These are phyloP conservation scores for Synodontis membranacea DNA, from an alignment of 2,113 vertebrate genomes.

Conservation along the genomic window DNA sequence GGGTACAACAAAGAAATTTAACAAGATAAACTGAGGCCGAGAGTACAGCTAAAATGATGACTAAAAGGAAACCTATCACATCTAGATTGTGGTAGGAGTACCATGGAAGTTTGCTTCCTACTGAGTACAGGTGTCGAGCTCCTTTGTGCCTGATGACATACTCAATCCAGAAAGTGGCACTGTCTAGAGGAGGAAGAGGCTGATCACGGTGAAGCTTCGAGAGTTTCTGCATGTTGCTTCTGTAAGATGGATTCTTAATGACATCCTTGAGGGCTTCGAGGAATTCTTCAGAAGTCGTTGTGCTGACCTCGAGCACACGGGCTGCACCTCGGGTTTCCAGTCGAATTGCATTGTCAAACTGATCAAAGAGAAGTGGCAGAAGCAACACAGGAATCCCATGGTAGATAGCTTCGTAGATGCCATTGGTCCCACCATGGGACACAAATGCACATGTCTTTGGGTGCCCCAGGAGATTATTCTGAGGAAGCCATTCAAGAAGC, in stretches of 20 bases:
- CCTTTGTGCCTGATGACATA: conserved; percentile 73
- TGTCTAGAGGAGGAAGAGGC: conserved; percentile 64
- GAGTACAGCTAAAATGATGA: conserved; percentile 30
- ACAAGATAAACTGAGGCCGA: conserved; percentile 50
- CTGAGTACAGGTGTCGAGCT: conserved; percentile 64
- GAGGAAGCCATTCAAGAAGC: conserved; percentile 72
- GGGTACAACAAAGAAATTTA: conserved; percentile 56
- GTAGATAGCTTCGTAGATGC: conserved; percentile 73
- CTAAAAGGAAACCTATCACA: conserved; percentile 53
- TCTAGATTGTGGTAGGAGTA: conserved; percentile 71
- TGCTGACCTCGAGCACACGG: conserved; percentile 56
- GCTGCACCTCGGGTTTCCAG: conserved; percentile 67
- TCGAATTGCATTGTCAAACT: conserved; percentile 71
- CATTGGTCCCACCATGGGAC: conserved; percentile 74
- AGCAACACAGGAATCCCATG: conserved; percentile 70
- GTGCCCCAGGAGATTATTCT: conserved; percentile 73
- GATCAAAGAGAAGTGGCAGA: conserved; percentile 73
- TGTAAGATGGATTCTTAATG: conserved; percentile 66
- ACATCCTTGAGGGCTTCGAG: conserved; percentile 65
- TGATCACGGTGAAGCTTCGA: conserved; percentile 68
- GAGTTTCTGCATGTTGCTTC: conserved; percentile 63
- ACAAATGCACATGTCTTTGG: conserved; percentile 71
- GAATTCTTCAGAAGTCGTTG: conserved; percentile 61
- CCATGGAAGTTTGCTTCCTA: conserved; percentile 66
- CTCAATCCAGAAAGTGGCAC: conserved; percentile 76